Evolutionary conservation across 2,113 vertebrate genomes (phyloP).

Genomic region (Solea senegalensis): DNA sequence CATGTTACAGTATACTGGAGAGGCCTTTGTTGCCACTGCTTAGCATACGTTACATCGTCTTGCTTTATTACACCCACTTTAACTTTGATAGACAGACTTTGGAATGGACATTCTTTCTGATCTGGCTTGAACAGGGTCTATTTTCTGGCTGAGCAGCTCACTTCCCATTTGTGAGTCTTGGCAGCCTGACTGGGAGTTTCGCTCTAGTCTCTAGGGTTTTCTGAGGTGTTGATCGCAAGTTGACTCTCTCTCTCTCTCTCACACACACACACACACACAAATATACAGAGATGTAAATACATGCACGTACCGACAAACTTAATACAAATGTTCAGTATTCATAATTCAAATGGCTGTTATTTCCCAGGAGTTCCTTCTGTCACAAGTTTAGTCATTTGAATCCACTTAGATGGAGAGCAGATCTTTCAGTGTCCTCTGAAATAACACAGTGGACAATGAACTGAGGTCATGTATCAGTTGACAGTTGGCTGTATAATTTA

Average conservation of each 20-base stretch:
- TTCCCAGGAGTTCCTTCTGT: conserved; percentile 65
- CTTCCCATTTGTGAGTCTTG: conserved; percentile 74
- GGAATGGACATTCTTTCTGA: conserved; percentile 44
- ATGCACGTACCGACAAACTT: conserved; percentile 28
- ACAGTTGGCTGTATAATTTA: conserved; percentile 81
- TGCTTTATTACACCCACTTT: conserved; percentile 4
- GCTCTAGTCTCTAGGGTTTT: conserved; percentile 60
- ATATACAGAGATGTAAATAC: conserved; percentile 31
- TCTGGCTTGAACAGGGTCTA: conserved; percentile 49
- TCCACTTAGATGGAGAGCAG: conserved; percentile 61
- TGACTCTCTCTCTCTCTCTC: conserved; percentile 14
- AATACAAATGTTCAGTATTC: conserved; percentile 66
- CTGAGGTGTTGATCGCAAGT: conserved; percentile 35
- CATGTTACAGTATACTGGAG: neutral
- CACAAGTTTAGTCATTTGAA: conserved; percentile 67
- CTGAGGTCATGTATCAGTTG: conserved; percentile 74
- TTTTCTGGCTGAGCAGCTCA: conserved; percentile 72
- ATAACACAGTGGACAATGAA: conserved; percentile 65
- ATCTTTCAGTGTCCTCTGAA: conserved; percentile 66
- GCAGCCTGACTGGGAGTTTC: conserved; percentile 68
- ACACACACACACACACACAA: conserved; percentile 7
- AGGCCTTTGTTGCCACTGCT: neutral
- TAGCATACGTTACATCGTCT: neutral
- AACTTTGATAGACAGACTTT: conserved; percentile 43
- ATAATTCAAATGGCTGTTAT: conserved; percentile 61